Conservation (phyloP, 2,113 vertebrate species). For the Origma solitaria region DNA sequence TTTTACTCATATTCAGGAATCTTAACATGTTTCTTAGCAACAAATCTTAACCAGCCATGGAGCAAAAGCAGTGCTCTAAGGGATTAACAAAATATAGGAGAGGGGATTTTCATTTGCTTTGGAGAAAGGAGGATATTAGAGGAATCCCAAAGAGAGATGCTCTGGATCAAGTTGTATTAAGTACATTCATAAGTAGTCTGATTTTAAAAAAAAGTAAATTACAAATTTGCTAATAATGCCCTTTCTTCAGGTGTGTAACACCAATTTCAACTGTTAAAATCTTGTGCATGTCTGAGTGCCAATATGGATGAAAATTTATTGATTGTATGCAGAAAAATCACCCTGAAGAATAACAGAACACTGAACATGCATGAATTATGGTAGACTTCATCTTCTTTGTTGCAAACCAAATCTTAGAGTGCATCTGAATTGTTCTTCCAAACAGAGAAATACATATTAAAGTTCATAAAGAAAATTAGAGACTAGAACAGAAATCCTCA, state of each 20-base stretch:
- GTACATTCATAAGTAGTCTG: neutral
- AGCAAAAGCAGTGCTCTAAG: neutral
- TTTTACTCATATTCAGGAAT: neutral
- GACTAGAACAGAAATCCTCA: neutral
- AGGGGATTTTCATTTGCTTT: neutral
- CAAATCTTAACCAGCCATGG: neutral
- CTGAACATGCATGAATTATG: neutral
- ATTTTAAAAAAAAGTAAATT: neutral
- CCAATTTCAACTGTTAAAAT: neutral
- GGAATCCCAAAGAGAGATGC: neutral
- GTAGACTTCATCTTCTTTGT: neutral
- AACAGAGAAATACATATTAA: neutral
- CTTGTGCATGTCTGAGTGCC: neutral
- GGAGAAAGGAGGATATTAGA: neutral
- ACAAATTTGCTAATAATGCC: neutral
- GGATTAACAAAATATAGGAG: neutral
- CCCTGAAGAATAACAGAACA: neutral
- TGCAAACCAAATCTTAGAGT: neutral
- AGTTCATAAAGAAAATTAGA: neutral
- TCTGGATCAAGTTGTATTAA: neutral
- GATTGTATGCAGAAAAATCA: neutral
- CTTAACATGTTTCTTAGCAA: neutral
- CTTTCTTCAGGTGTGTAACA: neutral
- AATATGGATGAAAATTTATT: neutral
- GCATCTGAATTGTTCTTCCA: neutral